phyloP scores from a whole-genome alignment of 2,113 vertebrate species.

The Passer domesticus region DNA sequence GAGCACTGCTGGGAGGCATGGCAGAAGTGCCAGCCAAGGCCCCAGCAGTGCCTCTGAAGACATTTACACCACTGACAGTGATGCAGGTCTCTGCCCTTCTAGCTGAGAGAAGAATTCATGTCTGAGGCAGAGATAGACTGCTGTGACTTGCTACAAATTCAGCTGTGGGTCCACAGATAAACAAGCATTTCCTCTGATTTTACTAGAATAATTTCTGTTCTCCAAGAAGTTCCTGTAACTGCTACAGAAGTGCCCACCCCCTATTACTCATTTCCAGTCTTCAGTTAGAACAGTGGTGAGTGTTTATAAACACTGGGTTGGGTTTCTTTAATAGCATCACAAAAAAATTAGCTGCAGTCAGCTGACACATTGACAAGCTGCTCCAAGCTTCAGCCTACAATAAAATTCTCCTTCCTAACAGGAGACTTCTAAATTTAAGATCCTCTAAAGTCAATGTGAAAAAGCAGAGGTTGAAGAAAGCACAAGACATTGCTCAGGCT shows the following conservation, averaged over 20 bases:
- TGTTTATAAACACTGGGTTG: not conserved
- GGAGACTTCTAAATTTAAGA: not conserved
- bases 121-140: not conserved
- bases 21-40: not conserved
- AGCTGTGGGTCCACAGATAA: not conserved
- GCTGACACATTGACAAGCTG: accelerated
- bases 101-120: not conserved
- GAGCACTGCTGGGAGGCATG: not conserved
- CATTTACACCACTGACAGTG: accelerated
- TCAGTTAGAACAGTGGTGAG: not conserved
- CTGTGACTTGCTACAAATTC: not conserved
- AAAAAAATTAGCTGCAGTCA: not conserved
- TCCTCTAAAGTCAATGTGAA: not conserved
- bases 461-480: not conserved
- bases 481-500: accelerated
- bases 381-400: not conserved
- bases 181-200: not conserved
- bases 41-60: not conserved
- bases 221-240: not conserved
- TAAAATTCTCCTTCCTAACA: not conserved
- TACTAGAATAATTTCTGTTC: not conserved
- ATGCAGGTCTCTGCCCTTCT: accelerated
- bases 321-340: not conserved
- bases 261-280: not conserved
- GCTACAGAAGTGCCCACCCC: not conserved